Percentiles rank a stretch among this genome's conserved stretches.
Conservation (phyloP, 1,140 invertebrate genomes). For the Leptonema lineaticorne region DNA sequence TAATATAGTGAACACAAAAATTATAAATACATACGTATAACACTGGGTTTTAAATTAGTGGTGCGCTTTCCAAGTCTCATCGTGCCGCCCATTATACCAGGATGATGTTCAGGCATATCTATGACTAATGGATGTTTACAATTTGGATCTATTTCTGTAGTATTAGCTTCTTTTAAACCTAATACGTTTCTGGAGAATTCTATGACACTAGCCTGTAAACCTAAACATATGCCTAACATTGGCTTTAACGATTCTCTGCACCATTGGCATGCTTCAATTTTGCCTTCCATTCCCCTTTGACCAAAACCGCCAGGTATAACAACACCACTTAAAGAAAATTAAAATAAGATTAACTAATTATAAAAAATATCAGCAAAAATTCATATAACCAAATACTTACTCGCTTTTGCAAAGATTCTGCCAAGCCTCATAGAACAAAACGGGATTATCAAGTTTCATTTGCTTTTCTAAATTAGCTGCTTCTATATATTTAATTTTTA, state of each 20-base stretch:
- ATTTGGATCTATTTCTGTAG: constrained; percentile 80
- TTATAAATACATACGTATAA: constrained; percentile 65
- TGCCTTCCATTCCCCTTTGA: constrained; percentile 92
- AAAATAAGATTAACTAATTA: background rate
- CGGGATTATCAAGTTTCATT: constrained; percentile 72
- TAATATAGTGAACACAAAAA: too few species aligned
- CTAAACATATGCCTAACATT: constrained; percentile 94
- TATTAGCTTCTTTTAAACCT: constrained; percentile 76
- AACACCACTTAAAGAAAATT: constrained; percentile 71
- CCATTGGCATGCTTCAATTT: constrained; percentile 92
- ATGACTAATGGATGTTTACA: constrained; percentile 83
- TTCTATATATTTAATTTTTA: constrained; percentile 90
- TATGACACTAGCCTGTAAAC: constrained; percentile 95
- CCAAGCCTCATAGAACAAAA: constrained; percentile 93
- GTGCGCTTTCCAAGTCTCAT: constrained; percentile 94
- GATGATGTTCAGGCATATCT: constrained; percentile 98
- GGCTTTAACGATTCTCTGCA: constrained; percentile 88
- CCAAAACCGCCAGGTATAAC: constrained; percentile 98
- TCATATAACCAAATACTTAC: constrained; percentile 57
- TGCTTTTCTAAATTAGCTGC: constrained; percentile 83
- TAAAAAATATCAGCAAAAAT: background rate
- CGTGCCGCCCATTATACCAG: constrained; percentile 91
- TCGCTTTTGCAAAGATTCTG: constrained; percentile 84
- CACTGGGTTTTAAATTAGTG: constrained; percentile 77
- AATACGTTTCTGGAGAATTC: constrained; percentile 94